A percentile compares a stretch with the other conserved stretches of the same genome.
These are phyloP conservation scores for Stegostoma tigrinum DNA, from an alignment of 2,113 vertebrate genomes.

Conservation along the genomic window DNA sequence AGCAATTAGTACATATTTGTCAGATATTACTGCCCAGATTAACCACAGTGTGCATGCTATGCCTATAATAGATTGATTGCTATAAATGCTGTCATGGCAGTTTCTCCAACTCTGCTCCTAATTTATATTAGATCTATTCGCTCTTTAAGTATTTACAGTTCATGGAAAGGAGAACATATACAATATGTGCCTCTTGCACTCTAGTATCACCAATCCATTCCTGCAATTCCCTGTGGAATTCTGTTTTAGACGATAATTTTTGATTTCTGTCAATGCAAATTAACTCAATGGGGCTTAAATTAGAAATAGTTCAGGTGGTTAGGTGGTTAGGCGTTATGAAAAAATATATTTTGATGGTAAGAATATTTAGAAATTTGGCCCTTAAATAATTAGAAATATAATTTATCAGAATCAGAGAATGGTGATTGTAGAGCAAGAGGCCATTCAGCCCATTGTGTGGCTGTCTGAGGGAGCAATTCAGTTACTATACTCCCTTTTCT, in stretches of 20 bases:
- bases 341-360: background rate
- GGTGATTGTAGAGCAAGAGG: background rate
- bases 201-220: background rate
- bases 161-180: background rate
- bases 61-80: background rate
- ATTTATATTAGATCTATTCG: background rate
- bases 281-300: background rate
- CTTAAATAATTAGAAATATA: background rate
- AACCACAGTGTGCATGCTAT: background rate
- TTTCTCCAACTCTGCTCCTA: background rate
- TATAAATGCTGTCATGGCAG: background rate
- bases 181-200: background rate
- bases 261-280: background rate
- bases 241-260: background rate
- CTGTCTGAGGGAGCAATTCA: background rate
- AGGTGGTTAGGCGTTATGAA: background rate
- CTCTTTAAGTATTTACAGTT: background rate
- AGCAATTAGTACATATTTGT: background rate
- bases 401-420: background rate
- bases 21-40: background rate
- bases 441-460: background rate
- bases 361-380: background rate
- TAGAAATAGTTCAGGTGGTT: background rate
- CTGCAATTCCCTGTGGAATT: background rate
- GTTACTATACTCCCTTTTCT: background rate